Conservation (phyloP, 2,113 vertebrate genomes). For the Hystrix brachyura region DNA sequence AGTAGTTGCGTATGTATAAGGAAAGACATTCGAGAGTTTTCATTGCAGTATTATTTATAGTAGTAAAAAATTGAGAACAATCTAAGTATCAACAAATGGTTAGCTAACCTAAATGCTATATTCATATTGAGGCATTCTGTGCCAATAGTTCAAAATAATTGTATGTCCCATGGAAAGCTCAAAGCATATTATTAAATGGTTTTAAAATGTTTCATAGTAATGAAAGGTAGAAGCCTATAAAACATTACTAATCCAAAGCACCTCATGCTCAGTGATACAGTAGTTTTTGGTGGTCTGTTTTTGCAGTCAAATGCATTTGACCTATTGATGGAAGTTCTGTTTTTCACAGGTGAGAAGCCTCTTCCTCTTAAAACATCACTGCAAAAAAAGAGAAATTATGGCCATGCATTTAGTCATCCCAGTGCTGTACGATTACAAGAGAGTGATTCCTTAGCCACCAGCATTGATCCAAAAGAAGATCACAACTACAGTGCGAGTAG, state of each 20-base stretch:
- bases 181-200: neutral
- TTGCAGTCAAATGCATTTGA: conserved; percentile 27
- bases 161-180: neutral
- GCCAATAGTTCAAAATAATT: conserved; percentile 18
- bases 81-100: conserved; percentile 1
- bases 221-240: neutral
- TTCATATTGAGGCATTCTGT: conserved; percentile 3
- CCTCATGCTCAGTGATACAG: neutral
- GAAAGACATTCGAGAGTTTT: neutral
- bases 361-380: conserved; percentile 86
- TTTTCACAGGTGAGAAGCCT: conserved; percentile 88
- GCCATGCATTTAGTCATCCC: conserved; percentile 84
- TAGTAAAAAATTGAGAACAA: conserved; percentile 28
- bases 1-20: conserved; percentile 5
- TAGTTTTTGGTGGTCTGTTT: conserved; percentile 19
- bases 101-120: neutral
- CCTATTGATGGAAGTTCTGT: neutral
- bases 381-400: conserved; percentile 88
- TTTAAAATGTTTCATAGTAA: conserved; percentile 59
- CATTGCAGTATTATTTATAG: conserved; percentile 9
- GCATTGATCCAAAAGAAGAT: conserved; percentile 96
- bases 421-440: conserved; percentile 79
- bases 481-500: conserved; percentile 96
- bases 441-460: conserved; percentile 87
- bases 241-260: neutral